These are phyloP conservation scores for Oreohelix idahoensis DNA, from an alignment of 1,140 invertebrate species.

Conservation along the genomic window DNA sequence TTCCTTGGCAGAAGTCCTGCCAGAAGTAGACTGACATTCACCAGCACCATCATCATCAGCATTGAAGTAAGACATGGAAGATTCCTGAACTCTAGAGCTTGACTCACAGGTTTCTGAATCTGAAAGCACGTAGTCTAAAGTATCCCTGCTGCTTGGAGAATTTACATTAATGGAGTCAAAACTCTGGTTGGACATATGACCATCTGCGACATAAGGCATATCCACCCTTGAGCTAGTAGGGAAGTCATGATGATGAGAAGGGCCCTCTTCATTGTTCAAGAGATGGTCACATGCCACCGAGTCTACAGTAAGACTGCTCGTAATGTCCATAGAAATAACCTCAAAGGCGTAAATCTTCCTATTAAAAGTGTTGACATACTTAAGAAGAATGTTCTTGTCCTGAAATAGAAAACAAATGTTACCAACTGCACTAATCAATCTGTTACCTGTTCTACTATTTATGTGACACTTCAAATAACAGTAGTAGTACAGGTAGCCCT, in stretches of 20 bases:
- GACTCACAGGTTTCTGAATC: slow-evolving; percentile 30
- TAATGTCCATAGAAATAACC: slow-evolving; percentile 39
- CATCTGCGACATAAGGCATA: background rate
- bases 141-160: slow-evolving; percentile 32
- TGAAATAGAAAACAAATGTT: slow-evolving; percentile 65
- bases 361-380: slow-evolving; percentile 76
- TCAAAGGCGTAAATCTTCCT: slow-evolving; percentile 72
- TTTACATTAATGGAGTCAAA: slow-evolving; percentile 37
- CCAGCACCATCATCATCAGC: slow-evolving; percentile 14
- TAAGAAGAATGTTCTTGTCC: slow-evolving; percentile 77
- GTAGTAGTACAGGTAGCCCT: too few relatives aligned
- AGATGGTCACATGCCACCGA: background rate
- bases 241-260: background rate
- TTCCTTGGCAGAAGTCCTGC: background rate
- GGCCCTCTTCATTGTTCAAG: background rate
- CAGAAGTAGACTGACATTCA: slow-evolving; percentile 23
- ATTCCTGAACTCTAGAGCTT: background rate
- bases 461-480: too few relatives aligned
- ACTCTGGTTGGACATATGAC: slow-evolving; percentile 34
- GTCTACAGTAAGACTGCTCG: background rate
- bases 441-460: too few relatives aligned
- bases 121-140: slow-evolving; percentile 20
- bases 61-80: background rate
- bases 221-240: background rate
- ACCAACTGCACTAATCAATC: too few relatives aligned